Evolutionary conservation across 2,797 vertebrate genomes (phyloP).

Genomic region (Fringilla coelebs): DNA sequence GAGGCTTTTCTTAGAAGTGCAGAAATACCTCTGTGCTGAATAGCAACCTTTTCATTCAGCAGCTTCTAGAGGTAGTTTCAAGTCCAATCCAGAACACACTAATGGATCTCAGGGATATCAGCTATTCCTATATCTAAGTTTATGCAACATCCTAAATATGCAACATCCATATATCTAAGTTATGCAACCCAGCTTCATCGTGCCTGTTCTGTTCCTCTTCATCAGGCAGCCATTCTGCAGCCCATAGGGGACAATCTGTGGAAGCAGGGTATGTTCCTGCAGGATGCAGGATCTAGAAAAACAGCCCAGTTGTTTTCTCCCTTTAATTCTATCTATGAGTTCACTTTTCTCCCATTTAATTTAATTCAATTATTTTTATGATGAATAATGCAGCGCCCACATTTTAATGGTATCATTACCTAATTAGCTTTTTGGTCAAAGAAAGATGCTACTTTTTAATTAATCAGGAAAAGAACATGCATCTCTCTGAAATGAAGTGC

Average conservation of each 20-base stretch:
- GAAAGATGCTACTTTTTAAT: neutral
- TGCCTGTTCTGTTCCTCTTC: neutral
- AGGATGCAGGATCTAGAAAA: neutral
- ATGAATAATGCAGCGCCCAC: neutral
- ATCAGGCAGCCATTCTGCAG: neutral
- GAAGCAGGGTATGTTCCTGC: neutral
- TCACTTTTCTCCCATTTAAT: neutral
- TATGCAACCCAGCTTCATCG: neutral
- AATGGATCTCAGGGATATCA: neutral
- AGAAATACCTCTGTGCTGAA: neutral
- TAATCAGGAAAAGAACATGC: neutral
- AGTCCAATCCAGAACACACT: neutral
- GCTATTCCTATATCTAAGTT: neutral
- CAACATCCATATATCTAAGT: too few species aligned
- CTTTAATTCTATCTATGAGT: neutral
- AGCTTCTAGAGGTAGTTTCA: neutral
- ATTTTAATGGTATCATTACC: neutral
- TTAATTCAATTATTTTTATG: neutral
- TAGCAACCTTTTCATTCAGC: neutral
- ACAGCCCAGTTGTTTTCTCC: neutral
- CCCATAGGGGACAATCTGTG: neutral
- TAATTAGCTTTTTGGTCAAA: neutral
- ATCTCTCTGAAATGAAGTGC: neutral
- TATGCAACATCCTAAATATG: too few species aligned
- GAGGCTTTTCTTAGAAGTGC: neutral